Evolutionary conservation across 35 echinoderm and acorn worm genomes (phyloP).

Genomic region (Apostichopus parvimensis): DNA sequence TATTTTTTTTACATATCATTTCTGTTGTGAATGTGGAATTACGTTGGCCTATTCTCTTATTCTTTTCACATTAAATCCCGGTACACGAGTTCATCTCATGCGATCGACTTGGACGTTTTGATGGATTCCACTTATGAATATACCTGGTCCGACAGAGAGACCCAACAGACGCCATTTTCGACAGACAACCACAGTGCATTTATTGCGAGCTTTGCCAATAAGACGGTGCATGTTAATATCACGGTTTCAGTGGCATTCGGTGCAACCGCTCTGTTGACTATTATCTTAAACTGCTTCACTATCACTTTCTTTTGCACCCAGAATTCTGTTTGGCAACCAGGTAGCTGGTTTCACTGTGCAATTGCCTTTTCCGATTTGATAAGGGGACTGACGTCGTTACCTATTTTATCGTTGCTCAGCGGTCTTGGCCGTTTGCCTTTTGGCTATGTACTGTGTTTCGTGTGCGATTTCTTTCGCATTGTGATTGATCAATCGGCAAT

Average conservation of each 20-base stretch:
- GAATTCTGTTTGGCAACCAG: constrained; percentile 9
- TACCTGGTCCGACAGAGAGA: no score
- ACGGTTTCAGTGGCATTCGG: background rate
- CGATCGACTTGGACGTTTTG: no score
- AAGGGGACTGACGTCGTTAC: background rate
- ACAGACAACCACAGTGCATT: no score
- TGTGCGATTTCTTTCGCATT: background rate
- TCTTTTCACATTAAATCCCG: no score
- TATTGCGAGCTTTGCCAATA: no score
- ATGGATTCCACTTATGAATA: background rate
- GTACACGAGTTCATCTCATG: no score
- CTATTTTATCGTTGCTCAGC: background rate
- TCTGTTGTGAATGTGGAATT: no score
- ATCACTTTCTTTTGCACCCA: background rate
- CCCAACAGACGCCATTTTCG: no score
- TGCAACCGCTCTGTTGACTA: background rate
- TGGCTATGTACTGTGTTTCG: background rate
- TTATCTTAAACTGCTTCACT: background rate
- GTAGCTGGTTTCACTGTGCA: background rate
- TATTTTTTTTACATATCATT: no score
- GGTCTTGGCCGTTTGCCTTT: background rate
- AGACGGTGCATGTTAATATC: background rate
- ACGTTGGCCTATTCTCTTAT: no score
- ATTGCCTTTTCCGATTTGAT: background rate
- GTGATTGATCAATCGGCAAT: background rate